Percentiles rank a stretch among this genome's conserved stretches.
Evolutionary conservation across 2,888 invertebrate species (phyloP).

Genomic region (Parnassius apollo): DNA sequence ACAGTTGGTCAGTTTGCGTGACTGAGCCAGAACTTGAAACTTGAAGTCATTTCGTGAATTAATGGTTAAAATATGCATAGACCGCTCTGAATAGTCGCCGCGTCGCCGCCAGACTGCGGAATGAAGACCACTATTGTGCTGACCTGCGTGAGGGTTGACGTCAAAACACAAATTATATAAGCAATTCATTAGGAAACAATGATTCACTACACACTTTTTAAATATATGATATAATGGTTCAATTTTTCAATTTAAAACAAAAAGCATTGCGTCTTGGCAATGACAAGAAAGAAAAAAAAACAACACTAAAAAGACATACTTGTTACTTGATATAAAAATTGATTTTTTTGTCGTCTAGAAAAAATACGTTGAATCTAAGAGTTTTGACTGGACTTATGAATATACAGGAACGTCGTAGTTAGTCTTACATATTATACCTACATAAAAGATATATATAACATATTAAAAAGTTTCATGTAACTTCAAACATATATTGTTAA

Average conservation of each 20-base stretch:
- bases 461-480: too few relatives aligned
- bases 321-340: too few relatives aligned
- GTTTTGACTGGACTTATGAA: too few relatives aligned
- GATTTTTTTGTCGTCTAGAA: too few relatives aligned
- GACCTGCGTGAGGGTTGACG: not conserved
- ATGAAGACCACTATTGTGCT: conserved; percentile 43
- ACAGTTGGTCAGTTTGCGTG: conserved; percentile 64
- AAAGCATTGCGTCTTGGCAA: too few relatives aligned
- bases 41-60: conserved; percentile 72
- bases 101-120: conserved; percentile 63
- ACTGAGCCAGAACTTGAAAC: conserved; percentile 61
- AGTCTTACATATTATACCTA: too few relatives aligned
- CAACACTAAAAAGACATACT: too few relatives aligned
- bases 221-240: not conserved
- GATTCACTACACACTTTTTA: not conserved
- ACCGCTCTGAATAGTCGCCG: conserved; percentile 70
- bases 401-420: too few relatives aligned
- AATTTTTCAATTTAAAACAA: not conserved
- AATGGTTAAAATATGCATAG: conserved; percentile 77
- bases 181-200: not conserved
- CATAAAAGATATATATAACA: too few relatives aligned
- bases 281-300: too few relatives aligned
- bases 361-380: too few relatives aligned
- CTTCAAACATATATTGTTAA: too few relatives aligned
- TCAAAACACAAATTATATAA: not conserved